Percentiles rank a stretch among this genome's conserved stretches.
phyloP scores from a whole-genome alignment of 2,113 vertebrate genomes.

The Atrichornis clamosus region DNA sequence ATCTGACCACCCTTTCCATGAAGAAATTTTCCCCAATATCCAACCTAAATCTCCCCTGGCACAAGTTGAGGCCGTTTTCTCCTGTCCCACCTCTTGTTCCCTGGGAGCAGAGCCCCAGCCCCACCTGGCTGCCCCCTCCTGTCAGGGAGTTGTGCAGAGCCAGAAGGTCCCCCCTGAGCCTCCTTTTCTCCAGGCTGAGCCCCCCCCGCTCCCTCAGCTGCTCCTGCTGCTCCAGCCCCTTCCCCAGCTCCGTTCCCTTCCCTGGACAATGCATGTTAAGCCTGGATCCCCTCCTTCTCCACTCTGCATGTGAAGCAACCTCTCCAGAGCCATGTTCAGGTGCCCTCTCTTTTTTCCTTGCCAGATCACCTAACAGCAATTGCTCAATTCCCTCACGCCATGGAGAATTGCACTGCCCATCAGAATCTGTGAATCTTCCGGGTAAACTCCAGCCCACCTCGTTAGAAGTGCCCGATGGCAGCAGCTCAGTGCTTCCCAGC shows the following conservation, averaged over 20 bases:
- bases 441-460: not conserved
- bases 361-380: not conserved
- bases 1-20: not conserved
- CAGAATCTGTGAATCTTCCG: not conserved
- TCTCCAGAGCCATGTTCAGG: not conserved
- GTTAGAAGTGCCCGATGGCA: not conserved
- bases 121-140: fast-evolving
- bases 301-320: not conserved
- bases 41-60: not conserved
- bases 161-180: not conserved
- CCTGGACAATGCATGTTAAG: not conserved
- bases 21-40: not conserved
- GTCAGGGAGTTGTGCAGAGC: not conserved
- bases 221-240: not conserved
- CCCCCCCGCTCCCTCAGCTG: not conserved
- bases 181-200: not conserved
- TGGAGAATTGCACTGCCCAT: not conserved
- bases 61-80: fast-evolving
- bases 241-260: not conserved
- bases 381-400: not conserved
- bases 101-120: not conserved
- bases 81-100: not conserved
- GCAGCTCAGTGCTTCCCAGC: not conserved
- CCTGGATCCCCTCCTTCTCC: not conserved
- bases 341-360: not conserved